Conservation (phyloP, 2,797 vertebrate genomes). For the Xenops minutus region DNA sequence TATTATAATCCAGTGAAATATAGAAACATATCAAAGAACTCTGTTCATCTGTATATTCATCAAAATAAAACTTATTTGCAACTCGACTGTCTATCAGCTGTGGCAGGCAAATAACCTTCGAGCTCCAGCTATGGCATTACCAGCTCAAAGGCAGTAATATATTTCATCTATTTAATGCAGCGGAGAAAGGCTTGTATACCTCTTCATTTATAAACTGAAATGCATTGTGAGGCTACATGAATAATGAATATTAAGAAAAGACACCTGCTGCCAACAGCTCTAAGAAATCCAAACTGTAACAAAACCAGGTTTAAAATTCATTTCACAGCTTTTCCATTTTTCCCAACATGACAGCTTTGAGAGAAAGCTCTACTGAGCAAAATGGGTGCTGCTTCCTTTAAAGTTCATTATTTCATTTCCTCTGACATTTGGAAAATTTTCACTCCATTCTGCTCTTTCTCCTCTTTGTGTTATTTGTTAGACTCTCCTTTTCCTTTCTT, state of each 20-base stretch:
- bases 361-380: neutral
- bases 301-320: constrained; percentile 14
- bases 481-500: neutral
- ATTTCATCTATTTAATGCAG: constrained; percentile 22
- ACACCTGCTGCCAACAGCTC: constrained; percentile 28
- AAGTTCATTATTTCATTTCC: constrained; percentile 38
- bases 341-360: constrained; percentile 16
- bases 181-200: neutral
- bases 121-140: neutral
- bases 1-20: neutral
- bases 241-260: constrained; percentile 44
- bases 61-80: constrained; percentile 36
- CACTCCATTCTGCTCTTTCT: constrained; percentile 8
- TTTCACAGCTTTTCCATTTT: constrained; percentile 24
- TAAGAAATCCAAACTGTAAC: constrained; percentile 18
- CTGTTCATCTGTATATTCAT: neutral
- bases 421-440: constrained; percentile 38
- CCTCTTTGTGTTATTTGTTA: constrained; percentile 21
- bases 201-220: constrained; percentile 19
- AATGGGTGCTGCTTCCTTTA: neutral
- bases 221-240: constrained; percentile 2
- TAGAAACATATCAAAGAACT: neutral
- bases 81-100: neutral
- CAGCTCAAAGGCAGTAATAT: neutral
- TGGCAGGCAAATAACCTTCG: neutral